Evolutionary conservation across 2,797 vertebrate genomes (phyloP), one percentile per base, ranked within the genome.

Genomic region (Diceros bicornis): DNA sequence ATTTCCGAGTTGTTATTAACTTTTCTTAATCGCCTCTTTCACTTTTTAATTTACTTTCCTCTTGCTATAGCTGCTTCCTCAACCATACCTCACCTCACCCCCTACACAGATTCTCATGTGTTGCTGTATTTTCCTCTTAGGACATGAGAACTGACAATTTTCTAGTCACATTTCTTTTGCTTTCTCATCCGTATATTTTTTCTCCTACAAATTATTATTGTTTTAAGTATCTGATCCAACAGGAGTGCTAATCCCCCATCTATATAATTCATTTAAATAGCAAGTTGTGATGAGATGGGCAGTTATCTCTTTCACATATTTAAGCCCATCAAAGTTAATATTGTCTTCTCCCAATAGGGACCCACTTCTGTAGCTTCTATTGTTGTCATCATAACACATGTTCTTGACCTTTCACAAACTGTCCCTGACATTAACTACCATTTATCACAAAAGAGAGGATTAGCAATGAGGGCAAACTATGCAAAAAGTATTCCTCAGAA

Each of bases 11-110:
- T 96, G 71, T 91, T 89, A 88, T 86, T 91, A 95, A 91, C 68
- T 95, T 97, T 97, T 72, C 86, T 93, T 97, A 96, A 96, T 92
- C 27, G 0, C 29, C 17, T 94, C 66, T 88, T 66, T 94, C 44
- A 52, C 37, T 92, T 57, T 96, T 86, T 88, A 90, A 93, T 94
- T 94, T 95, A 89, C 16, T 85, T 82, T 95, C 52, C 77, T 93
- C 83, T 91, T 74, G 34, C 34, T 27, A 7, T 59, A 79, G 72
- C 61, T 79, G 61, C 78, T 95, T 96, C 75, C 41, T 77, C 55
- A 92, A 69, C 41, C 52, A 90, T 10, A 86, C 29, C 32, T 94
- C 34, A 47, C 59, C 75, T 96, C 37, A 29, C 41, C 13, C 9
- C 47, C 41, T 18, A 64, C 59, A 66, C 27, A 66, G 69, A 81